These are phyloP conservation scores for Metridium senile DNA, from an alignment of 92 coral and sea anemone species.

Conservation along the genomic window DNA sequence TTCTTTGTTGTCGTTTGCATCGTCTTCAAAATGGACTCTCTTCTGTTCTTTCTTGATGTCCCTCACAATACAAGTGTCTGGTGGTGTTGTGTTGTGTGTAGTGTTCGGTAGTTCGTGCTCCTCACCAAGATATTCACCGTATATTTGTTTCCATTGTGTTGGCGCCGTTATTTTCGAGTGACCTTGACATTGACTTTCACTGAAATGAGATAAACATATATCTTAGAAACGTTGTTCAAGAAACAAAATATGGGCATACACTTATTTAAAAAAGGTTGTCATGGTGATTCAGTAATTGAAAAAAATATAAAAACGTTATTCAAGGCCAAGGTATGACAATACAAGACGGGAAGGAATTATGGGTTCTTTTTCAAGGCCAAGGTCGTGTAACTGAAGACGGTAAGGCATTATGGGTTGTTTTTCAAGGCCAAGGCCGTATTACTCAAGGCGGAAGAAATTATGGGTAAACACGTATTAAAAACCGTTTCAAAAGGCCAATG, in stretches of 20 bases:
- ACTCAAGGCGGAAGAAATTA: too few relatives aligned
- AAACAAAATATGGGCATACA: not conserved
- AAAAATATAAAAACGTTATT: too few relatives aligned
- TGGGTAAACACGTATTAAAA: too few relatives aligned
- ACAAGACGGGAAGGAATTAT: too few relatives aligned
- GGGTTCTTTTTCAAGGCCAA: not conserved
- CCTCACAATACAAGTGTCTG: not conserved
- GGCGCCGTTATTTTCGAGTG: conserved; percentile 27
- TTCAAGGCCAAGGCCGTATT: too few relatives aligned
- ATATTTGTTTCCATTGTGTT: conserved; percentile 19
- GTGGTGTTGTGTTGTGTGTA: too few relatives aligned
- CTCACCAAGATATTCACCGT: conserved; percentile 25
- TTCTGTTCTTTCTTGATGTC: not conserved
- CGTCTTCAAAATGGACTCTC: conserved; percentile 9
- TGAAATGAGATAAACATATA: not conserved
- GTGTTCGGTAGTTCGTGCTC: conserved; percentile 1
- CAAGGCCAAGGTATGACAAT: too few relatives aligned
- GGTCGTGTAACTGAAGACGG: not conserved
- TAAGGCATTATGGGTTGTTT: too few relatives aligned
- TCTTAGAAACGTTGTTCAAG: not conserved
- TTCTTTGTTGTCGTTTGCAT: not conserved
- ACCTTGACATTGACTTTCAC: not conserved
- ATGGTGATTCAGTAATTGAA: too few relatives aligned
- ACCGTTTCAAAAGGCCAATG: too few relatives aligned
- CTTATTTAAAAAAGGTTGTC: too few relatives aligned